These are phyloP conservation scores for Leuctra nigra DNA, from an alignment of 2,888 invertebrate genomes.

Conservation along the genomic window DNA sequence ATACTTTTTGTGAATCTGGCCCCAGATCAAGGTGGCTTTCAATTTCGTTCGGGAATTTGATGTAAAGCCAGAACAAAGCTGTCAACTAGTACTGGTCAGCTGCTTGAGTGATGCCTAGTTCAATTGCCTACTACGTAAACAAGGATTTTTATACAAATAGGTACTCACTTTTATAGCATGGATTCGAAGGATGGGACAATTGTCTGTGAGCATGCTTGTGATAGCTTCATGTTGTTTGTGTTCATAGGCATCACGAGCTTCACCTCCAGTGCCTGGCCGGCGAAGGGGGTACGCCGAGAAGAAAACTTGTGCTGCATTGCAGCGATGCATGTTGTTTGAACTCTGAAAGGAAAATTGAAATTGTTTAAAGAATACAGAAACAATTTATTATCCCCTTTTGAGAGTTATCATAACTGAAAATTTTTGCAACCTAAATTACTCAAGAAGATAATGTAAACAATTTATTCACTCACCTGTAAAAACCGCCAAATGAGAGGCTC, in stretches of 20 bases:
- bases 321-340: conserved; percentile 30
- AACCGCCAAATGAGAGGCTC: not conserved
- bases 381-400: too few relatives aligned
- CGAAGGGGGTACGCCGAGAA: conserved; percentile 34
- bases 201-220: conserved; percentile 31
- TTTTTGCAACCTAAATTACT: not conserved
- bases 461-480: not conserved
- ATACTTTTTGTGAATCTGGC: too few relatives aligned
- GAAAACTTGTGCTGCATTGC: conserved; percentile 34
- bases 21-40: too few relatives aligned
- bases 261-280: conserved; percentile 28
- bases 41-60: too few relatives aligned
- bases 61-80: too few relatives aligned
- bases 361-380: too few relatives aligned
- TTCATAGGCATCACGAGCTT: conserved; percentile 28
- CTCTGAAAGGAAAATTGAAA: too few relatives aligned
- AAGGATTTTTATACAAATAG: not conserved
- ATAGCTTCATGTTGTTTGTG: conserved; percentile 32
- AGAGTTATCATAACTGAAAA: not conserved
- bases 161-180: conserved; percentile 32
- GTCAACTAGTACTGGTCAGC: too few relatives aligned
- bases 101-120: too few relatives aligned
- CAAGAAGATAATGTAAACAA: too few relatives aligned
- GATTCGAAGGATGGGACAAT: conserved; percentile 33
- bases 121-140: conserved; percentile 19